A percentile compares a stretch with the other conserved stretches of the same genome.
These are phyloP conservation scores for Limanda limanda DNA, from an alignment of 2,113 vertebrate genomes.

Conservation along the genomic window DNA sequence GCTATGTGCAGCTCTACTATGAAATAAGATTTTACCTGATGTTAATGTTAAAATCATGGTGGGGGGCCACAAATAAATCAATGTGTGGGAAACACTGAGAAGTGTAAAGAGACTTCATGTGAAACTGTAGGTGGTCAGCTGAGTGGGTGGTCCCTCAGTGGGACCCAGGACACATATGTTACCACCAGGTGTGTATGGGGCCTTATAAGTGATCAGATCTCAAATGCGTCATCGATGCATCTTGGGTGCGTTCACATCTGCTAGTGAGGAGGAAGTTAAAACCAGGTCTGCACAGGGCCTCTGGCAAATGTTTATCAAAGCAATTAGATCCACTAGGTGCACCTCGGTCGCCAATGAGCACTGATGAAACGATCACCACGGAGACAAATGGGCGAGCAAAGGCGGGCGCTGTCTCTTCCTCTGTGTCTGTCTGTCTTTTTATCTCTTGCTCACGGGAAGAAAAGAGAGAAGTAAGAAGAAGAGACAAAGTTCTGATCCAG, in stretches of 20 bases:
- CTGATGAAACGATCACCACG: conserved; percentile 56
- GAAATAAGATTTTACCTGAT: background rate
- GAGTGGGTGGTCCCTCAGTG: background rate
- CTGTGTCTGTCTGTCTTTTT: conserved; percentile 24
- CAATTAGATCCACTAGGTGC: conserved; percentile 51
- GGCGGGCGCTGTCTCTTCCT: conserved; percentile 25
- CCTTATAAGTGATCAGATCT: no score
- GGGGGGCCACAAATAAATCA: background rate
- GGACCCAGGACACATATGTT: no score
- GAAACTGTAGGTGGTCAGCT: no score
- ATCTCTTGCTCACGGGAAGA: conserved; percentile 15
- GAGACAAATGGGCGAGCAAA: conserved; percentile 47
- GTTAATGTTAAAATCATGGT: background rate
- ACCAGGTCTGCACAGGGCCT: conserved; percentile 1
- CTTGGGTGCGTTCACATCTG: background rate
- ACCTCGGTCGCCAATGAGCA: conserved; percentile 42
- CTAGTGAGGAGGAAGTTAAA: background rate
- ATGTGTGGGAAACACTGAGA: background rate
- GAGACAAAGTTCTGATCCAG: conserved; percentile 61
- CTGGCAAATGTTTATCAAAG: conserved; percentile 54
- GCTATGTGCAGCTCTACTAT: background rate
- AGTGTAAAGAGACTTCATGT: background rate
- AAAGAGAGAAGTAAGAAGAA: conserved; percentile 26
- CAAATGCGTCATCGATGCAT: background rate
- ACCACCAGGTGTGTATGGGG: no score